Conservation (phyloP, 2,113 vertebrate species). For the Naja naja region DNA sequence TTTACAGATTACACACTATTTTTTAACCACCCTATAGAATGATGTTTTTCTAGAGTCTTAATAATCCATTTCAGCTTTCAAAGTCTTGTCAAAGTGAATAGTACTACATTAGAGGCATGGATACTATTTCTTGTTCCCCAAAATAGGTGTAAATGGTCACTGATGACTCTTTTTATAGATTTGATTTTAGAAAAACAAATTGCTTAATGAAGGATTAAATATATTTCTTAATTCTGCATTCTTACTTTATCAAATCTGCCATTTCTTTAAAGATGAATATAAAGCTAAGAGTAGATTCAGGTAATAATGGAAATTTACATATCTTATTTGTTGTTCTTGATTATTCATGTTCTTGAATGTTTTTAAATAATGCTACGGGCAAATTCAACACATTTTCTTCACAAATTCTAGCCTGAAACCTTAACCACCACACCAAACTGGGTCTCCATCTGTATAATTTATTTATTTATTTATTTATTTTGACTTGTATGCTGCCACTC, state of each 20-base stretch:
- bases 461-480: too few species aligned
- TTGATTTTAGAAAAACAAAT: background rate
- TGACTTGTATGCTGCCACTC: too few species aligned
- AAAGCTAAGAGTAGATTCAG: background rate
- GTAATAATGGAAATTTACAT: background rate
- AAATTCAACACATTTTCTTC: background rate
- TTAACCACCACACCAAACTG: background rate
- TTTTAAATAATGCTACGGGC: background rate
- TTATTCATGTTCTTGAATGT: background rate
- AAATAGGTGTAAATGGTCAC: background rate
- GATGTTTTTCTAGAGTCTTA: background rate
- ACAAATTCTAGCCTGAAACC: background rate
- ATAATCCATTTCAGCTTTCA: background rate
- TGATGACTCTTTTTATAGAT: background rate
- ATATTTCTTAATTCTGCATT: background rate
- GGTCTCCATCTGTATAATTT: background rate
- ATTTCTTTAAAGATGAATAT: background rate
- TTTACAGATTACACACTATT: background rate
- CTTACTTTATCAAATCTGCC: background rate
- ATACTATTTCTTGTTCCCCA: background rate
- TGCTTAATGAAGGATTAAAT: background rate
- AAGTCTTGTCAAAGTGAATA: background rate
- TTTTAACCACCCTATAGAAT: background rate
- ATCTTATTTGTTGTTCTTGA: background rate
- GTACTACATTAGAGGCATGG: background rate